Evolutionary conservation across 2,888 invertebrate genomes (phyloP), one percentile per base, ranked within the genome.

Genomic region (Rhagonycha lutea): DNA sequence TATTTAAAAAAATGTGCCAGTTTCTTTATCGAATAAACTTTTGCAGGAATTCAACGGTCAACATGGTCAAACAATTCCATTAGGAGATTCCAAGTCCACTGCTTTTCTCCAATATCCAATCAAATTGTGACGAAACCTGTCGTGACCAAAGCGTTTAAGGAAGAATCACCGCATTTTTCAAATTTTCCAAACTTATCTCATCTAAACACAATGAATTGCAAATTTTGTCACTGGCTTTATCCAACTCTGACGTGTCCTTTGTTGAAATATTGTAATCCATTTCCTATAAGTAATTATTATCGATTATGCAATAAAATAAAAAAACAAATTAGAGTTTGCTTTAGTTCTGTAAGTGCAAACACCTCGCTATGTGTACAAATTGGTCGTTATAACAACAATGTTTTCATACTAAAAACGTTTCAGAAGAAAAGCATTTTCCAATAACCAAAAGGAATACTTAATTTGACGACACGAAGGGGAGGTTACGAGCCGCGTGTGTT

Each of bases 321-420:
- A 32, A 47, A 47, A 47, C n/a, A 12, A 47, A 47, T 47, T 47
- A 7, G 47, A 47, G 47, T 47, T 32, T 47, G 47, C 47, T 47
- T 47, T 47, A 47, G 47, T 47, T 47, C 5, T 7, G n/a, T n/a
- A 47, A 18, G 63, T n/a, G 63, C 26, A 65, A 65, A 65, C 24
- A 26, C 63, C 63, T 65, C 63, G 23, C n/a, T 26, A 14, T 24
- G 77, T 77, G 60, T 74, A 74, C 77, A 70, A 76, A 76, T 62
- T 67, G 14, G 77, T 77, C 67, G 14, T 71, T 72, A 74, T 74
- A 74, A 74, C 74, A 72, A 74, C 77, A 69, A 62, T 29, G 61
- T 47, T 74, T 72, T 70, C 68, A 61, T 26, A 29, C 26, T 65
- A 65, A 63, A 70, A 63, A 62, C 18, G 68, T 76, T 70, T 65